Conservation (phyloP, 2,113 vertebrate genomes). For the Plestiodon gilberti region DNA sequence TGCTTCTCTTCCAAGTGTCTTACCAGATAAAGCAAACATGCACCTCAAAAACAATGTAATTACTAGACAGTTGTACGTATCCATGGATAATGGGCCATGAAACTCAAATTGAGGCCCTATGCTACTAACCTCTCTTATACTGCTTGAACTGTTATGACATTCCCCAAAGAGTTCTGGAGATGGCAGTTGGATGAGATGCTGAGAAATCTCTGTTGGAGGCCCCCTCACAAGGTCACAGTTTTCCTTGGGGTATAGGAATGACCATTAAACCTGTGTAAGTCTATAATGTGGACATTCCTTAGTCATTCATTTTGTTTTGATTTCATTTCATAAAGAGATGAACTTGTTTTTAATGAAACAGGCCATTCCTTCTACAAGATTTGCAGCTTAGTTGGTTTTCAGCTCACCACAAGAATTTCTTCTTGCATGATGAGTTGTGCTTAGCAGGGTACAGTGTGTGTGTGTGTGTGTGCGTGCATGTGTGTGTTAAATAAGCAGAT, state of each 20-base stretch:
- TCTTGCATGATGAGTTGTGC: background rate
- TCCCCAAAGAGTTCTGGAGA: background rate
- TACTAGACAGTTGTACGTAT: background rate
- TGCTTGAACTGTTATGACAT: no score
- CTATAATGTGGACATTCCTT: background rate
- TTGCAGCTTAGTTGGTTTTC: background rate
- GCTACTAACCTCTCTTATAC: background rate
- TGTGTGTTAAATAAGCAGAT: conserved; percentile 41
- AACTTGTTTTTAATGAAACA: background rate
- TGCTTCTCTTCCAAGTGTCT: background rate
- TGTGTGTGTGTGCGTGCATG: no score
- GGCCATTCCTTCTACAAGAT: background rate
- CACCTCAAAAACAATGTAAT: background rate
- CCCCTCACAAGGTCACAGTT: background rate
- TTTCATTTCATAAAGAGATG: background rate
- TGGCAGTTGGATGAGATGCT: background rate
- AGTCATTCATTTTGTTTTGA: background rate
- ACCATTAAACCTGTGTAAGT: background rate
- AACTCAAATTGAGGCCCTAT: background rate
- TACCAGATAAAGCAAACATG: background rate
- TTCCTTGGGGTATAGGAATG: background rate
- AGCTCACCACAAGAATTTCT: conserved; percentile 2
- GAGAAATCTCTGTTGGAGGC: background rate
- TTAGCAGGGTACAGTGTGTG: conserved; percentile 1
- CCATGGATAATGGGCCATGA: background rate